Percentiles rank a stretch among this genome's conserved stretches.
Evolutionary conservation across 37 sponge, comb jelly and placozoan genomes (phyloP).

Genomic region (Hormiphora californensis): DNA sequence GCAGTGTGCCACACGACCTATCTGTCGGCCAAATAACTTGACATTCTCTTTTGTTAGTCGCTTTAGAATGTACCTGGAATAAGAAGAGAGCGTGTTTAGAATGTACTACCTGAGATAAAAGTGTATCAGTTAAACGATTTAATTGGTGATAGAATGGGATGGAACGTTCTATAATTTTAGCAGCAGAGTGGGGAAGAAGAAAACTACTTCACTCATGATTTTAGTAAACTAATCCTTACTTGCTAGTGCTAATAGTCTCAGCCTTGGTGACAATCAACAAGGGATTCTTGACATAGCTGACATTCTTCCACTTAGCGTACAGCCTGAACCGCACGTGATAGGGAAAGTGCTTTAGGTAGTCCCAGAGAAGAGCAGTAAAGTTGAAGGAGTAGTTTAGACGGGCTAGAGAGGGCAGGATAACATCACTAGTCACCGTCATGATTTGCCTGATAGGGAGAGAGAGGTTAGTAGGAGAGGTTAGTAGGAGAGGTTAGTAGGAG

Average conservation of each 20-base stretch:
- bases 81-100: too few species aligned
- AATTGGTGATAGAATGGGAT: too few species aligned
- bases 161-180: neutral
- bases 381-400: slow-evolving; percentile 73
- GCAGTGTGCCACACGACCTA: slow-evolving; percentile 93
- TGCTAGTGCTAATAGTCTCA: slow-evolving; percentile 62
- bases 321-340: slow-evolving; percentile 68
- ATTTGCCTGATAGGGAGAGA: slow-evolving; percentile 36
- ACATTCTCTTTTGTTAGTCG: slow-evolving; percentile 95
- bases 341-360: neutral
- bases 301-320: slow-evolving; percentile 94
- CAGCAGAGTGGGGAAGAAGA: neutral
- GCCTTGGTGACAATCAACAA: slow-evolving; percentile 70
- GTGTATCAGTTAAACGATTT: too few species aligned
- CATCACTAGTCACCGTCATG: slow-evolving; percentile 53
- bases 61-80: slow-evolving; percentile 57
- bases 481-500: too few species aligned
- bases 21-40: slow-evolving; percentile 87
- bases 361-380: slow-evolving; percentile 17
- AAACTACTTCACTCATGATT: slow-evolving; percentile 52
- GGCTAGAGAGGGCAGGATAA: slow-evolving; percentile 80
- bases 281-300: slow-evolving; percentile 66
- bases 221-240: slow-evolving; percentile 77
- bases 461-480: too few species aligned
- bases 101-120: too few species aligned